Evolutionary conservation across 2,797 vertebrate genomes (phyloP).

Genomic region (Coreius guichenoti): DNA sequence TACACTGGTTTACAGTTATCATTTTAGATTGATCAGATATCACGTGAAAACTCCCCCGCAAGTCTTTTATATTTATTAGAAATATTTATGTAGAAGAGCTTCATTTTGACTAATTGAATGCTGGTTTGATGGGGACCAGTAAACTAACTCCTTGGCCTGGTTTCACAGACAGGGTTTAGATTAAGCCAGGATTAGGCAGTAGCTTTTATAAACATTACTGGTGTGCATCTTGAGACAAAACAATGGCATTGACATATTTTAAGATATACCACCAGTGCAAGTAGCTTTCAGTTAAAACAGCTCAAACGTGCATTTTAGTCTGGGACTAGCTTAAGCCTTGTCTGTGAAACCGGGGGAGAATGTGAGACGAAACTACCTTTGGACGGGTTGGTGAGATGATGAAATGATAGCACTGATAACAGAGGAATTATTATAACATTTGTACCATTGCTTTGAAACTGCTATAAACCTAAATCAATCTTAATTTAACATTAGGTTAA

Average conservation of each 20-base stretch:
- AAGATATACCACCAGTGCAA: neutral
- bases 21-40: neutral
- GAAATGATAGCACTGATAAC: conserved; percentile 44
- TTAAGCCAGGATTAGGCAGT: neutral
- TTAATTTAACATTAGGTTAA: no score
- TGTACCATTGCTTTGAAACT: neutral
- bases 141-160: neutral
- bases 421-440: conserved; percentile 16
- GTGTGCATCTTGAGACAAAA: neutral
- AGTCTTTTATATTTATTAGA: conserved; percentile 37
- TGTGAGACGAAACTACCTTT: neutral
- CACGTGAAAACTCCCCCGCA: neutral
- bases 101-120: neutral
- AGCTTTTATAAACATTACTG: neutral
- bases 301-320: neutral
- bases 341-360: neutral
- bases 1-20: conserved; percentile 7
- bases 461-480: neutral
- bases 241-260: neutral
- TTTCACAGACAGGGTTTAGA: neutral
- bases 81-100: conserved; percentile 35
- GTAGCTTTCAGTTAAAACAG: neutral
- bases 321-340: neutral
- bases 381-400: neutral
- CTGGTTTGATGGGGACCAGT: conserved; percentile 1